Evolutionary conservation across 1,140 invertebrate species (phyloP).

Genomic region (Cyclina sinensis): DNA sequence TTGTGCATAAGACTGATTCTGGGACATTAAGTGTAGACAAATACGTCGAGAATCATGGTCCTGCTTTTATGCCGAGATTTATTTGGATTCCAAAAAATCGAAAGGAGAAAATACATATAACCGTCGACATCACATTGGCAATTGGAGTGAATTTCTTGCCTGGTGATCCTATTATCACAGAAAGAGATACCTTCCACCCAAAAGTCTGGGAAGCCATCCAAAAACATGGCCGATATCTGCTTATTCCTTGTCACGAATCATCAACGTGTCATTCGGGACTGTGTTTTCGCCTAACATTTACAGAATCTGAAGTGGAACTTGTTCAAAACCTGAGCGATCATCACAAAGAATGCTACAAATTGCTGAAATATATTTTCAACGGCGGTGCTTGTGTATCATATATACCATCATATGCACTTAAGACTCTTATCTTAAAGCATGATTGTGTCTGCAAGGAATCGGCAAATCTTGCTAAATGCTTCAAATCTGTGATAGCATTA

Average conservation of each 20-base stretch:
- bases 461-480: not conserved
- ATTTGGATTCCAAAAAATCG: not conserved
- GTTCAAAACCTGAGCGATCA: not conserved
- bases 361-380: not conserved
- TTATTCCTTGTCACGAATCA: not conserved
- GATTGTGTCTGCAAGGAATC: not conserved
- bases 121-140: not conserved
- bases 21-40: not conserved
- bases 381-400: not conserved
- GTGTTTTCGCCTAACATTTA: not conserved
- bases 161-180: not conserved
- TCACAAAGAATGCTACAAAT: conserved; percentile 6
- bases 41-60: not conserved
- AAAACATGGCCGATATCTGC: not conserved
- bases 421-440: not conserved
- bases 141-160: not conserved
- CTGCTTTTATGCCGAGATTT: not conserved
- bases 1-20: not conserved
- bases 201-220: not conserved
- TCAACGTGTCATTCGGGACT: not conserved
- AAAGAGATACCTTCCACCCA: not conserved
- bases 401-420: not conserved
- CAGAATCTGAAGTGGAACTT: not conserved
- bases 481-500: not conserved
- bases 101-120: not conserved